These are phyloP conservation scores for Oscheius sp. DNA, from an alignment of 2,888 invertebrate species.

Conservation along the genomic window DNA sequence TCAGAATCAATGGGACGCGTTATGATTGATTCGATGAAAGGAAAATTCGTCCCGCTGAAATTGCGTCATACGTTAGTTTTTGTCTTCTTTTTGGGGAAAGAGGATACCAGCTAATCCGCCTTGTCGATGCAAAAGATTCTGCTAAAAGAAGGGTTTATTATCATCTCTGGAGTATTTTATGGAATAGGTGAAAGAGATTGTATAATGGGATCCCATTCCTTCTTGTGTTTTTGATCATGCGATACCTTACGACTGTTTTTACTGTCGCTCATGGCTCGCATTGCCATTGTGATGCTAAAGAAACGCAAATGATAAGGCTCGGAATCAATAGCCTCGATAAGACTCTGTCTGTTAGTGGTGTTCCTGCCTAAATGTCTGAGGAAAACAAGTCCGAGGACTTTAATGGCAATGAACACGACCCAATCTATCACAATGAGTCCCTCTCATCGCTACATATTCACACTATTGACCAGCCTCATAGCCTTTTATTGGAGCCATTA, in stretches of 20 bases:
- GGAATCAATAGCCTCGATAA: slow-evolving; percentile 25
- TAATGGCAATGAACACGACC: slow-evolving; percentile 5
- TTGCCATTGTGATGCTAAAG: slow-evolving; percentile 24
- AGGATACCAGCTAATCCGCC: background rate
- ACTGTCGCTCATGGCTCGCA: slow-evolving; percentile 9
- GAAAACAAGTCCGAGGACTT: slow-evolving; percentile 21
- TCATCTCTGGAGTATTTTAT: too few species aligned
- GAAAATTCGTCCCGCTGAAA: background rate
- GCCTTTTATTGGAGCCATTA: slow-evolving; percentile 28
- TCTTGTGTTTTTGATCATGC: too few species aligned
- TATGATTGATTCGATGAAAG: slow-evolving; percentile 23
- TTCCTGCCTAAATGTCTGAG: slow-evolving; percentile 22
- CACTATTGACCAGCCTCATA: background rate
- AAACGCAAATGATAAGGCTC: slow-evolving; percentile 22
- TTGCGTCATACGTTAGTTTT: slow-evolving; percentile 11
- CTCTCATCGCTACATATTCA: slow-evolving; percentile 16
- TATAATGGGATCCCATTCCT: too few species aligned
- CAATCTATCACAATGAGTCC: slow-evolving; percentile 3
- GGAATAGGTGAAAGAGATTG: too few species aligned
- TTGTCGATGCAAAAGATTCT: background rate
- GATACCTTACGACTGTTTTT: slow-evolving; percentile 3
- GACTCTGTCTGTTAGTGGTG: slow-evolving; percentile 6
- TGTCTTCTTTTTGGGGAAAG: background rate
- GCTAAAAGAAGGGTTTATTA: too few species aligned
- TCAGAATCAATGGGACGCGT: slow-evolving; percentile 15